These are phyloP conservation scores for Tipula lateralis DNA, from an alignment of 2,888 invertebrate genomes.

Conservation along the genomic window DNA sequence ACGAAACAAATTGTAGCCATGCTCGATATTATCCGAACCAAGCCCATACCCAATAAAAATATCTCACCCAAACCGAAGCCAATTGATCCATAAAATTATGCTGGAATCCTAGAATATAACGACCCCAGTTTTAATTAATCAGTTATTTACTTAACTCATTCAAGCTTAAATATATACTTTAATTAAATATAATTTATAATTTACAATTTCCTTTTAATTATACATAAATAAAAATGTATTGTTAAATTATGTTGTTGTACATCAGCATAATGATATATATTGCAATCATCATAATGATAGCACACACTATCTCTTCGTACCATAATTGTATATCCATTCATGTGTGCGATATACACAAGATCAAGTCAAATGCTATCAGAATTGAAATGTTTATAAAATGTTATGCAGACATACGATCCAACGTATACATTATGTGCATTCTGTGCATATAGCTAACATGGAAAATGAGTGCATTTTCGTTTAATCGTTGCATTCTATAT, in stretches of 20 bases:
- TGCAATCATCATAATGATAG: background rate
- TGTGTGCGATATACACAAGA: background rate
- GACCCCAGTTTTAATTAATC: no score
- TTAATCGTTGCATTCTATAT: no score
- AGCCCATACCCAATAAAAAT: no score
- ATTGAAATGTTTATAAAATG: background rate
- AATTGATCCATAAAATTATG: no score
- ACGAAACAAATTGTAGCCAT: no score
- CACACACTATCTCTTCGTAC: background rate
- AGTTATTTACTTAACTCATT: no score
- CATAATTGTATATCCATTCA: background rate
- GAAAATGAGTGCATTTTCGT: background rate
- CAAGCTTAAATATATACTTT: no score
- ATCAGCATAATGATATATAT: background rate
- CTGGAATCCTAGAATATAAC: no score
- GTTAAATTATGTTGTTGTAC: background rate
- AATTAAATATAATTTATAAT: no score
- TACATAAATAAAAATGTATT: background rate
- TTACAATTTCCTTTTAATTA: background rate
- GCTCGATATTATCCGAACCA: no score
- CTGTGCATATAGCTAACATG: background rate
- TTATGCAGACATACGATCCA: background rate
- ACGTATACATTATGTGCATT: background rate
- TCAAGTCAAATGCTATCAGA: background rate
- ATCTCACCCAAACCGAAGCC: no score